Evolutionary conservation across 2,888 invertebrate species (phyloP), one percentile per base, ranked within the genome.

Genomic region (Dysmachus trigonus): DNA sequence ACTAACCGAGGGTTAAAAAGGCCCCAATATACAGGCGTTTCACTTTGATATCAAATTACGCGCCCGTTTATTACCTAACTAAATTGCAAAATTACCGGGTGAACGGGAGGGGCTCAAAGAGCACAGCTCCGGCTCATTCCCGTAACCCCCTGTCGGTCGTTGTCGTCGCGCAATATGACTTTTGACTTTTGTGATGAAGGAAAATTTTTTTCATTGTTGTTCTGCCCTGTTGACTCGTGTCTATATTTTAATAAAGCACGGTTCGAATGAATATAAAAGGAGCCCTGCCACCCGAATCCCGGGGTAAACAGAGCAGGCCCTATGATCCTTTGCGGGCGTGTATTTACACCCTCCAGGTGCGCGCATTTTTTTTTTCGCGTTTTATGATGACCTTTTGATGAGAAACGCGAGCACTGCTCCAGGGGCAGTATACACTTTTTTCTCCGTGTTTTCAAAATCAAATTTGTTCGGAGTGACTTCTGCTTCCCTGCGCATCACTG

Each of bases 21-120:
- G 62, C 31, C 81, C 31, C 53, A 53, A 81, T 35, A 35, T 15
- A n/a, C 31, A 35, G 53, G 81, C 81, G 81, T 81, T 53, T 81
- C 33, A 27, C 81, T 81, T 81, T 81, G 81, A 81, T 81, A 81
- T 81, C 81, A 81, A 81, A 81, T 81, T 81, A 81, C 81, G 62
- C 81, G 81, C 13, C 62, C 81, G 53, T 81, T 81, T 81, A 81
- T 81, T 81, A 81, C 81, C 81, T 33, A 81, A 81, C 30, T 53
- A 81, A 81, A 81, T 81, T 81, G 81, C 35, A 33, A 81, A 81
- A 47, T 51, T 81, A 18, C 31, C 53, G 10, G n/a, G n/a, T n/a
- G n/a, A n/a, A n/a, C n/a, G n/a, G n/a, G n/a, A n/a, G 31, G 53
- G 47, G 81, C 81, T 47, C 27, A 47, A 77, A 62, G 53, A 22